A percentile compares a stretch with the other conserved stretches of the same genome.
phyloP scores from a whole-genome alignment of 2,888 invertebrate species.

The Melikaiella ostensackeni region DNA sequence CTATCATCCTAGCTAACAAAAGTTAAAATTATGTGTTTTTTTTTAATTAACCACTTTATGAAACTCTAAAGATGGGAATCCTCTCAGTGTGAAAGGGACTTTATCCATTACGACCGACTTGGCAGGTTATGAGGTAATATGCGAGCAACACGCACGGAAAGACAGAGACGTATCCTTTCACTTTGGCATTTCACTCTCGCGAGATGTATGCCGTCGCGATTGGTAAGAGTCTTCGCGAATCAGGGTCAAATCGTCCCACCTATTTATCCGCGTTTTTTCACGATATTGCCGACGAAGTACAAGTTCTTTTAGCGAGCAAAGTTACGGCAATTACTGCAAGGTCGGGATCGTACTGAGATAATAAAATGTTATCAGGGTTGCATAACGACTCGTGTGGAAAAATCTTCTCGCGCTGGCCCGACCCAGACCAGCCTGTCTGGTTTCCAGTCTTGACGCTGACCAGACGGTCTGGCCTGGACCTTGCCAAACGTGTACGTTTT shows the following conservation, averaged over 20 bases:
- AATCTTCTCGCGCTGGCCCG: too few relatives aligned
- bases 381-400: too few relatives aligned
- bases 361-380: slow-evolving; percentile 25
- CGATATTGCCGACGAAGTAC: slow-evolving; percentile 37
- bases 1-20: too few relatives aligned
- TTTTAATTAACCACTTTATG: slow-evolving; percentile 42
- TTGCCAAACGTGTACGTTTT: too few relatives aligned
- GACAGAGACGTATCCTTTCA: slow-evolving; percentile 68
- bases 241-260: slow-evolving; percentile 60
- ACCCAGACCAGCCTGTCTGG: too few relatives aligned
- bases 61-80: not conserved
- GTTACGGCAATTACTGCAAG: slow-evolving; percentile 32
- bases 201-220: slow-evolving; percentile 60
- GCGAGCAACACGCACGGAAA: slow-evolving; percentile 60
- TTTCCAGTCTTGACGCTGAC: too few relatives aligned
- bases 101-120: not conserved
- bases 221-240: slow-evolving; percentile 60
- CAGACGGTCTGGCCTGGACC: too few relatives aligned
- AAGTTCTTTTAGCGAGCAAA: slow-evolving; percentile 19
- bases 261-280: slow-evolving; percentile 39
- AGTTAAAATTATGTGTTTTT: too few relatives aligned
- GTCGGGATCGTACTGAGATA: slow-evolving; percentile 7
- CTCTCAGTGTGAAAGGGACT: slow-evolving; percentile 48
- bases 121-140: slow-evolving; percentile 66
- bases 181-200: slow-evolving; percentile 73